These are phyloP conservation scores for Drosophila nasuta DNA, from an alignment of 1,140 invertebrate species.

Conservation along the genomic window DNA sequence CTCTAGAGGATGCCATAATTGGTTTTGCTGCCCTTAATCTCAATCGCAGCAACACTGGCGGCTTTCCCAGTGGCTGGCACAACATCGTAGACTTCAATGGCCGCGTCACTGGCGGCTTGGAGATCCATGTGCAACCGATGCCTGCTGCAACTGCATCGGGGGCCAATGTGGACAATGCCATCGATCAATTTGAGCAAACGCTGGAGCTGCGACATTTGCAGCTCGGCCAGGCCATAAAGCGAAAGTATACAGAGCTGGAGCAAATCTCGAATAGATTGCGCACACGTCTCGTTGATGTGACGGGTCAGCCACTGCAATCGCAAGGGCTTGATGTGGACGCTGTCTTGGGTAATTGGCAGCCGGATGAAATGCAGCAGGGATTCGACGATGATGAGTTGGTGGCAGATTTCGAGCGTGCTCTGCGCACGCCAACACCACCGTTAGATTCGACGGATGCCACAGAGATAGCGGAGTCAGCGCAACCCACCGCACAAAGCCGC, in stretches of 20 bases:
- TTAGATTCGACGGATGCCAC: constrained; percentile 4
- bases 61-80: constrained; percentile 87
- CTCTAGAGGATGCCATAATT: constrained; percentile 86
- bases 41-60: constrained; percentile 85
- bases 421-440: constrained; percentile 76
- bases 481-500: constrained; percentile 59
- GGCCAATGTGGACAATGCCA: constrained; percentile 57
- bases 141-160: background rate
- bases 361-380: constrained; percentile 80
- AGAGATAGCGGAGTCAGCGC: constrained; percentile 13
- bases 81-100: constrained; percentile 88
- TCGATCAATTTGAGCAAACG: constrained; percentile 69
- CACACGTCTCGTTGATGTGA: constrained; percentile 86
- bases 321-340: constrained; percentile 60
- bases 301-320: constrained; percentile 85
- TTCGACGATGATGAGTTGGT: constrained; percentile 87
- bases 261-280: constrained; percentile 87
- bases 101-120: constrained; percentile 87
- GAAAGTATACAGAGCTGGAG: constrained; percentile 88
- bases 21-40: constrained; percentile 88
- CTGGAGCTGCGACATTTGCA: constrained; percentile 69
- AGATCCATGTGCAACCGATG: constrained; percentile 83
- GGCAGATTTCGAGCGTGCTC: constrained; percentile 82
- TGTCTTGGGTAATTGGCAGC: constrained; percentile 66
- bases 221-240: constrained; percentile 85